These are phyloP conservation scores for Apis florea DNA, from an alignment of 1,140 invertebrate genomes.

Conservation along the genomic window DNA sequence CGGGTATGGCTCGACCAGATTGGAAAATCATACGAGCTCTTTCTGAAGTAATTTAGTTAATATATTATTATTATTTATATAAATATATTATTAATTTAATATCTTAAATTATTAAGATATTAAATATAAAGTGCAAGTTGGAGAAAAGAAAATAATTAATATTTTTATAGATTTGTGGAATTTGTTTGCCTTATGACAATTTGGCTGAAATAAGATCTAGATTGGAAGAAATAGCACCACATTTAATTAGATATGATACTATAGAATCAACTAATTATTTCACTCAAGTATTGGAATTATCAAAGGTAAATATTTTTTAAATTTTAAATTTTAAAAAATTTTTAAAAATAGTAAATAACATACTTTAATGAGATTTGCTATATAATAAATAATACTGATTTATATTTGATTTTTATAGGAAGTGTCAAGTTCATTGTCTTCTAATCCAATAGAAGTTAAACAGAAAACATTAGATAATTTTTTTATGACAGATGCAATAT, in stretches of 20 bases:
- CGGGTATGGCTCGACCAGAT: conserved; percentile 96
- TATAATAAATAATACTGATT: conserved; percentile 17
- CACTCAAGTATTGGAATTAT: conserved; percentile 86
- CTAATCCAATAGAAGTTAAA: conserved; percentile 87
- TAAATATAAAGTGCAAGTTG: background rate
- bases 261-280: conserved; percentile 93
- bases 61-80: no score
- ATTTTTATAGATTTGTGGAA: conserved; percentile 87
- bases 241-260: conserved; percentile 91
- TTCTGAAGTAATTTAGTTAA: conserved; percentile 84
- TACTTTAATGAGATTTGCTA: conserved; percentile 10
- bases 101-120: no score
- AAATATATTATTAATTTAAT: no score
- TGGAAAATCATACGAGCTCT: conserved; percentile 98
- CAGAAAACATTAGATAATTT: conserved; percentile 94
- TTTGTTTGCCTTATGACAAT: conserved; percentile 93
- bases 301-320: conserved; percentile 80
- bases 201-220: conserved; percentile 91
- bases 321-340: background rate
- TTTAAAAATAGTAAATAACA: background rate
- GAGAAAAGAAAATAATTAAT: background rate
- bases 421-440: conserved; percentile 80
- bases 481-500: conserved; percentile 99
- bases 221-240: conserved; percentile 92
- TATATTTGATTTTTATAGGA: conserved; percentile 76